Base-by-base conservation (phyloP, 2,113 vertebrate species). In the Eulemur rufifrons region DNA sequence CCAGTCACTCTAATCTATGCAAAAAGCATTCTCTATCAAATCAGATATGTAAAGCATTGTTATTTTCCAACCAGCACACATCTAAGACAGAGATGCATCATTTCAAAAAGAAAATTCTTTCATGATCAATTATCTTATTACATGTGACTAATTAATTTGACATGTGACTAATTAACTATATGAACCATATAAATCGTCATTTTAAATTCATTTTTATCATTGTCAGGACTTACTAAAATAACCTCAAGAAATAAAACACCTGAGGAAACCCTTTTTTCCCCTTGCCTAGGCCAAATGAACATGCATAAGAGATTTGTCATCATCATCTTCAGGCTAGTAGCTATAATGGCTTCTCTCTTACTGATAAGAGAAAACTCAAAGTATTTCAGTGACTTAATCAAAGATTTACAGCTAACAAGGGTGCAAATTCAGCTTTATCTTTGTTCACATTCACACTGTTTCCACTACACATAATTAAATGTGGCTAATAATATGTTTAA, bases 221-320 rank as follows among this genome's bases (percentile, higher is more conserved):
- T 52, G 18, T 89, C 78, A 68, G 32, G 64, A 90, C 15, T 86
- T 93, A 83, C 47, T 81, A 42, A 95, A 93, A 89, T 69, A 45
- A 50, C 17, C 18, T 66, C 13, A 90, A 88, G 37, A 86, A 61
- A 84, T 69, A 94, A 92, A 85, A 6, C 66, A 90, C 18, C 1
- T 71, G 6, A 8, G n/a, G 14, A 83, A 52, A 54, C 4, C 18
- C 17, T 71, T 45, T 50, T 86, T 73, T 37, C 32, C 61, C 61
- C 25, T 78, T n/a, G 29, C 20, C 12, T 82, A 5, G 13, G 8
- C 9, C 71, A 95, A 84, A 92, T 89, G 8, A 27, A 9, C 3
- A 39, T 64, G 8, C 9, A 74, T 27, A 91, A 92, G 15, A 84
- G 29, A 92, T 87, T 86, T 77, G 2, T 88, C 6, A 39, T 37